Base-by-base conservation (phyloP, 2,797 vertebrate species). In the Anabas testudineus region DNA sequence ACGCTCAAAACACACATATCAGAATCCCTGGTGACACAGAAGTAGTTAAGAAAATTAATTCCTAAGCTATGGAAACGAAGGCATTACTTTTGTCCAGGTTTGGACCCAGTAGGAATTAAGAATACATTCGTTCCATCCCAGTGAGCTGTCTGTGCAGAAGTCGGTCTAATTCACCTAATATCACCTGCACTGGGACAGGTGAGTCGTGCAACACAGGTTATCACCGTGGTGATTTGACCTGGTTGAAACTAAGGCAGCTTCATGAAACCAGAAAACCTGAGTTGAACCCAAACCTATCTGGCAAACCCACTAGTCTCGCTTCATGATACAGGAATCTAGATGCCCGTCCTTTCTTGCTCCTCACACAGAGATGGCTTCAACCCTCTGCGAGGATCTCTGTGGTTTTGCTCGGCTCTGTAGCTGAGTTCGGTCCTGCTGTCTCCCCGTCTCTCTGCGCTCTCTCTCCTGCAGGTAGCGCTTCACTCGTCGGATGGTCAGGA, bases 401-500 rank as follows among this genome's bases (percentile, higher is more conserved):
- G 80, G 55, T 36, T 36, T 36, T 36, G 34, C 34, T 36, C 34
- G 34, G 10, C 37, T 2, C 14, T 7, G 18, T n/a, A n/a, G 7
- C 18, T 43, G 18, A 18, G 7, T 7, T 10, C 18, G 28, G 2
- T 28, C 28, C 37, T 66, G 73, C 42, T 47, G 62, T 10, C 57
- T 78, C 3, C 81, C 86, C 0, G 21, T 78, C 34, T 85, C 58
- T 0, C 82, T 56, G 10, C 48, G 70, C 47, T 81, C 65, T 0
- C 51, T 39, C 48, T 93, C 91, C 70, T 81, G 70, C 19, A 55
- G 73, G 68, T 92, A 93, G 13, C 8, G 41, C 54, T 7, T 84
- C 58, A 95, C 90, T 0, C 74, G 0, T 0, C 86, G 87, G 54
- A 97, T 42, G 13, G 95, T 95, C 16, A 88, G 78, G 45, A 84